A percentile compares a stretch with the other conserved stretches of the same genome.
phyloP scores from a whole-genome alignment of 2,888 invertebrate species.

The Exocentrus adspersus region DNA sequence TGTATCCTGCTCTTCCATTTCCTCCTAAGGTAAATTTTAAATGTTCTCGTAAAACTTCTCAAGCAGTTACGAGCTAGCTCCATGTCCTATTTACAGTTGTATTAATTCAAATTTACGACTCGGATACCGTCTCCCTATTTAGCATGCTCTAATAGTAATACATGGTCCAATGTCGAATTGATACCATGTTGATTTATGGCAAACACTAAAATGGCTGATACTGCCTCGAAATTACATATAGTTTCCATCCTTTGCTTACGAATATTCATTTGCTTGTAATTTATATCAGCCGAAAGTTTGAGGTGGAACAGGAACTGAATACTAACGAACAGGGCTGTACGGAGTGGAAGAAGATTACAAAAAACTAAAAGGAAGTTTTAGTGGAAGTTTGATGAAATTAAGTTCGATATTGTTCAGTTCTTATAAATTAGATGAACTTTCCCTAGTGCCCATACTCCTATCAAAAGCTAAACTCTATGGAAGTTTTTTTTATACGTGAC shows the following conservation, averaged over 20 bases:
- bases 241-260: conserved; percentile 12
- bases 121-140: conserved; percentile 50
- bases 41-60: conserved; percentile 24
- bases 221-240: conserved; percentile 10
- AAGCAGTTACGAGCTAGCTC: conserved; percentile 46
- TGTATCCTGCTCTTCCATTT: conserved; percentile 2
- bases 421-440: too few relatives aligned
- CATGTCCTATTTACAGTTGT: conserved; percentile 53
- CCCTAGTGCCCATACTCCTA: too few relatives aligned
- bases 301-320: too few relatives aligned
- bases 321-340: too few relatives aligned
- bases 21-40: conserved; percentile 18
- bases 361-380: too few relatives aligned
- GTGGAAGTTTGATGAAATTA: too few relatives aligned
- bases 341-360: too few relatives aligned
- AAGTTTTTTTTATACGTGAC: too few relatives aligned
- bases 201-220: conserved; percentile 29
- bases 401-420: too few relatives aligned
- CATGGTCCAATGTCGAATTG: conserved; percentile 50
- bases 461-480: too few relatives aligned
- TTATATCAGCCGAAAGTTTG: not conserved
- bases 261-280: not conserved
- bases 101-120: conserved; percentile 57
- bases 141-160: conserved; percentile 54
- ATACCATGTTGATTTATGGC: conserved; percentile 53